Conservation (phyloP, 1,140 invertebrate species). For the Babylonia areolata region DNA sequence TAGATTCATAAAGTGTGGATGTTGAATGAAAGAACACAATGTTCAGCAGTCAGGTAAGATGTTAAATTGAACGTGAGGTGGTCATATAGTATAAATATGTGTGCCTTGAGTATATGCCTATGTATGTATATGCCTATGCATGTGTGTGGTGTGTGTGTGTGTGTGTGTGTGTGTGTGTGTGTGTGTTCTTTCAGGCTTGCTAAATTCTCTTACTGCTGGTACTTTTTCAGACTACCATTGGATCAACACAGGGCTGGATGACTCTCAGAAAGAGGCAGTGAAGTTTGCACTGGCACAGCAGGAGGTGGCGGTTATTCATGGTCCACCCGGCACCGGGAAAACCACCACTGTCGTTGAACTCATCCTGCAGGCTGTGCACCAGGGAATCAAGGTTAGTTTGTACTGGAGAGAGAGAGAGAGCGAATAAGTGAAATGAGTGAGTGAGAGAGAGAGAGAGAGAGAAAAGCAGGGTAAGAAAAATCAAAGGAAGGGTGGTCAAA, state of each 20-base stretch:
- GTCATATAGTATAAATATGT: no score
- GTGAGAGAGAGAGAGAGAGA: constrained; percentile 5
- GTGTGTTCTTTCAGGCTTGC: no score
- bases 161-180: no score
- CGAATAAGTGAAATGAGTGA: background rate
- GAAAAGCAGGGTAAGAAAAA: background rate
- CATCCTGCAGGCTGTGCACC: constrained; percentile 78
- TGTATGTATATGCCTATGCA: no score
- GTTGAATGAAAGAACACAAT: no score
- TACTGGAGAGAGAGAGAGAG: background rate
- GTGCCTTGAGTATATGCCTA: no score
- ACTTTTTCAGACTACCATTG: constrained; percentile 64
- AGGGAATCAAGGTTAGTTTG: constrained; percentile 79
- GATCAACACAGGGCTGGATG: constrained; percentile 77
- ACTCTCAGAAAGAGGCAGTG: constrained; percentile 80
- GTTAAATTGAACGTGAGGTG: no score
- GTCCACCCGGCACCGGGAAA: constrained; percentile 82
- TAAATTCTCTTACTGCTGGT: background rate
- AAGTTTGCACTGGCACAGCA: constrained; percentile 79
- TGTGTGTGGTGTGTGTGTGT: no score
- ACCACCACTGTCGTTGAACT: constrained; percentile 82
- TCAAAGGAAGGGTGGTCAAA: background rate
- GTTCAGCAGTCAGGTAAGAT: no score
- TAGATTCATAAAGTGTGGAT: no score
- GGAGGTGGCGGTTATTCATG: constrained; percentile 78